Evolutionary conservation across 2,888 invertebrate genomes (phyloP).

Genomic region (Geotrupes spiniger): DNA sequence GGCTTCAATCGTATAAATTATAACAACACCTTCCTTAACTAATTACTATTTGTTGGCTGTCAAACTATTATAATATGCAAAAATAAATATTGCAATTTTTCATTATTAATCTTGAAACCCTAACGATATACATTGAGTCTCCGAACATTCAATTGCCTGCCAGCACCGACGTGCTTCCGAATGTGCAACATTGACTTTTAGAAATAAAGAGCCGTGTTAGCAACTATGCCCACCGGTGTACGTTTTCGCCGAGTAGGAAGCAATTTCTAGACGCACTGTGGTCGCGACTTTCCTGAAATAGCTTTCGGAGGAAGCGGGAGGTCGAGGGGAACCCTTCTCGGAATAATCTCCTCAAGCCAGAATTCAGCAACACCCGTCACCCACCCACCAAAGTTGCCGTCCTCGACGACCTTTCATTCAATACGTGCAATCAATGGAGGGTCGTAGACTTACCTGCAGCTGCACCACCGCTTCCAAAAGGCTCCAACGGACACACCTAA

Average conservation of each 20-base stretch:
- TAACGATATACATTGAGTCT: too few species aligned
- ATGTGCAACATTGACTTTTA: too few species aligned
- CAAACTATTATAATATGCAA: too few species aligned
- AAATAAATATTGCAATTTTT: too few species aligned
- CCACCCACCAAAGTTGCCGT: slow-evolving; percentile 27
- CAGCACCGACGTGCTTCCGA: too few species aligned
- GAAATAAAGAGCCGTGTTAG: too few species aligned
- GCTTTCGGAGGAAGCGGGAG: slow-evolving; percentile 19
- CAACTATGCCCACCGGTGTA: slow-evolving; percentile 7
- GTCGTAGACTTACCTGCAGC: slow-evolving; percentile 26
- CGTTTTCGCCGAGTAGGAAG: slow-evolving; percentile 26
- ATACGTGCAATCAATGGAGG: slow-evolving; percentile 31
- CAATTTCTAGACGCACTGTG: slow-evolving; percentile 27
- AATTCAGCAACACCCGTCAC: slow-evolving; percentile 26
- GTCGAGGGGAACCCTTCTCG: slow-evolving; percentile 22
- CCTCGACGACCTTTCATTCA: slow-evolving; percentile 31
- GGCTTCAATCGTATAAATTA: too few species aligned
- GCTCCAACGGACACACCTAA: slow-evolving; percentile 18
- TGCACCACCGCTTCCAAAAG: slow-evolving; percentile 19
- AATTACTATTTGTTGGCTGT: too few species aligned
- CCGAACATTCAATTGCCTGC: too few species aligned
- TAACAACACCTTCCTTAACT: too few species aligned
- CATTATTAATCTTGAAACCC: too few species aligned
- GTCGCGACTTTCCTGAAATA: slow-evolving; percentile 32
- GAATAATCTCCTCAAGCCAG: slow-evolving; percentile 27